Evolutionary conservation across 1,140 invertebrate genomes (phyloP).

Genomic region (Vollenhovia emeryi): DNA sequence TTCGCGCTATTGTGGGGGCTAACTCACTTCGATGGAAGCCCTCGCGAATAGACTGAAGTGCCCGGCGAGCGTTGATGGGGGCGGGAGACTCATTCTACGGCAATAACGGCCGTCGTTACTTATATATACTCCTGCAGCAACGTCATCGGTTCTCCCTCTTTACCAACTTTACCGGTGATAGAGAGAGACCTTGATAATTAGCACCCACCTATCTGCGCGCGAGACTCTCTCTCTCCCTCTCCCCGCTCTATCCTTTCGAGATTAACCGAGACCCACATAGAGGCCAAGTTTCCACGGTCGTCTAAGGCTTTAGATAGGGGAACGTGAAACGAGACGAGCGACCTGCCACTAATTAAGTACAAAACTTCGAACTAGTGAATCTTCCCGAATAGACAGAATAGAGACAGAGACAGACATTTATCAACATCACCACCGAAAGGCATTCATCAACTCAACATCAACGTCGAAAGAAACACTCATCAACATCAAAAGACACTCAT

Average conservation of each 20-base stretch:
- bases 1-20: conserved; percentile 43
- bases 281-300: conserved; percentile 58
- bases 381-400: conserved; percentile 54
- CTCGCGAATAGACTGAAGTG: conserved; percentile 37
- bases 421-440: too few species aligned
- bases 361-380: conserved; percentile 68
- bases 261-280: conserved; percentile 71
- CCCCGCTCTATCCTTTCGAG: neutral
- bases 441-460: too few species aligned
- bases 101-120: conserved; percentile 70
- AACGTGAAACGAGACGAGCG: conserved; percentile 54
- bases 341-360: conserved; percentile 69
- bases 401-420: too few species aligned
- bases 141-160: conserved; percentile 69
- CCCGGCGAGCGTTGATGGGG: neutral
- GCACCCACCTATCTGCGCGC: conserved; percentile 64
- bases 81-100: conserved; percentile 33
- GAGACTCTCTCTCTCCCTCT: neutral
- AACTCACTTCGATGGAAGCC: conserved; percentile 40
- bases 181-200: conserved; percentile 73
- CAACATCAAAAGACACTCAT: too few species aligned
- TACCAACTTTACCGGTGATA: conserved; percentile 66
- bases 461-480: too few species aligned
- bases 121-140: conserved; percentile 59
- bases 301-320: conserved; percentile 54